Evolutionary conservation across 1,140 invertebrate genomes (phyloP), one percentile per base, ranked within the genome.

Genomic region (Drosophila ogumai): DNA sequence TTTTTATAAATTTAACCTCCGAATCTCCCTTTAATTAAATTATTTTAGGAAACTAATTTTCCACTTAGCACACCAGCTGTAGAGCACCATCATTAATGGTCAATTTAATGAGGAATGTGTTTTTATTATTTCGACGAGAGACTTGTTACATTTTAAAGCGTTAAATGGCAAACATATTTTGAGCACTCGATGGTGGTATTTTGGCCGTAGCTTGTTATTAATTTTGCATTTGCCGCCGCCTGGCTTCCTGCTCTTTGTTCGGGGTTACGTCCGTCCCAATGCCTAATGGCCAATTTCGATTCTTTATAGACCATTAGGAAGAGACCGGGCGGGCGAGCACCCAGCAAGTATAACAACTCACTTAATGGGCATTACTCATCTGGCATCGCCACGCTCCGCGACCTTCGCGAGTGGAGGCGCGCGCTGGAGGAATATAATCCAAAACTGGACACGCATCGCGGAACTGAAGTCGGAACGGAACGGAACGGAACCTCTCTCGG

Each of bases 141-240:
- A 66, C 61, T 79, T 86, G 82, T 86, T 86, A 86, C 79, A 86
- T 65, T 82, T 86, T 74, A 50, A 82, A 82, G 75, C 55, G 50
- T 60, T 66, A 79, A 69, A 81, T 81, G 59, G 55, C 38, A n/a
- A 63, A 66, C 68, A 72, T 55, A 66, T 67, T 66, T 50, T 55
- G 47, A 58, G 38, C 55, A 59, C 49, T 75, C 74, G 52, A 22
- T 46, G 19, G 43, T 6, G 17, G 47, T 64, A 71, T 67, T 81
- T 75, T 65, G 6, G 44, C 38, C 38, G 28, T 50, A 66, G 69
- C 49, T 64, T 67, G 47, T 55, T 68, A 55, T 47, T 63, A 75
- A 64, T 80, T 80, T 74, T 74, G 77, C 43, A 52, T 52, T 68
- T 80, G 54, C 31, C 41, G 52, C 22, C 38, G 38, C 19, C 49